phyloP scores from a whole-genome alignment of 2,888 invertebrate genomes.

The Nebria salina region DNA sequence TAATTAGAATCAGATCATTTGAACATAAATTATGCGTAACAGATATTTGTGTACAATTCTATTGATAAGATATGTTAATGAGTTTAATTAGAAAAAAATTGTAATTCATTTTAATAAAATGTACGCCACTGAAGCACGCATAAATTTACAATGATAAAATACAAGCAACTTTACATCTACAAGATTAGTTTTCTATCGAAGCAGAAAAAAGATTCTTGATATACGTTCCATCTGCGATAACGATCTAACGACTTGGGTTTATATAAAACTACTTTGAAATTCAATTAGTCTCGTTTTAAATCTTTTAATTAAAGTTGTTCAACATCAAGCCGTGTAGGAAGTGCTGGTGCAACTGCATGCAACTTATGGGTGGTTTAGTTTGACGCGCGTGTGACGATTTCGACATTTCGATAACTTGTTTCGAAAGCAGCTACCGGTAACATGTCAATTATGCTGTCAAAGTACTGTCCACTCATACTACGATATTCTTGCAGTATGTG shows the following conservation, averaged over 20 bases:
- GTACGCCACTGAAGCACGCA: slow-evolving; percentile 3
- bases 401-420: slow-evolving; percentile 31
- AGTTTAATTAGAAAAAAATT: no score
- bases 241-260: slow-evolving; percentile 33
- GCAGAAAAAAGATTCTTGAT: slow-evolving; percentile 22
- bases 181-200: slow-evolving; percentile 43
- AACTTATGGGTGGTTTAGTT: slow-evolving; percentile 28
- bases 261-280: slow-evolving; percentile 50
- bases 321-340: slow-evolving; percentile 21
- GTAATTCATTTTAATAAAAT: no score
- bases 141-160: slow-evolving; percentile 27
- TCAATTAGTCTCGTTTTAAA: slow-evolving; percentile 51
- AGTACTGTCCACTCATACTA: slow-evolving; percentile 3
- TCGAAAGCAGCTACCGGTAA: slow-evolving; percentile 29
- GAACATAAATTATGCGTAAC: no score
- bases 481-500: not conserved
- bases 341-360: not conserved
- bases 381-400: slow-evolving; percentile 27
- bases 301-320: slow-evolving; percentile 51
- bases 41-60: no score
- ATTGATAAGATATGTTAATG: no score
- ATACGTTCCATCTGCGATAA: slow-evolving; percentile 27
- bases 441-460: slow-evolving; percentile 40
- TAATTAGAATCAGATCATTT: no score
- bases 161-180: slow-evolving; percentile 23